phyloP scores from a whole-genome alignment of 2,888 invertebrate species.

The Tanypteryx hageni region DNA sequence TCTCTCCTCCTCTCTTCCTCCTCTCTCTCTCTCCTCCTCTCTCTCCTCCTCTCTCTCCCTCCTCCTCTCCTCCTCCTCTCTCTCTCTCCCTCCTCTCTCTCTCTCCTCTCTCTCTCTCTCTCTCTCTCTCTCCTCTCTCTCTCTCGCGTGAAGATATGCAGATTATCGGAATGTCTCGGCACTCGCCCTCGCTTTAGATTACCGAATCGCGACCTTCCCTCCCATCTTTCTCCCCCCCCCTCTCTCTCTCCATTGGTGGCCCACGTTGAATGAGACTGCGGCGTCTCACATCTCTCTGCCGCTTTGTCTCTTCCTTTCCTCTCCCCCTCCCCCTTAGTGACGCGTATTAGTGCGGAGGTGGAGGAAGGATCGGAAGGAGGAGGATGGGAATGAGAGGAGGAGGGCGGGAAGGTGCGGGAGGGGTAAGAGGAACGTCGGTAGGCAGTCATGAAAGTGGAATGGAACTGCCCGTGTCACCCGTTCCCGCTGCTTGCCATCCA shows the following conservation, averaged over 20 bases:
- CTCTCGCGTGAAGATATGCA: neutral
- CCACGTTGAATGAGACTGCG: neutral
- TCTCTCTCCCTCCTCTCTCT: neutral
- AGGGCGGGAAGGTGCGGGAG: neutral
- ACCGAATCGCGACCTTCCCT: constrained; percentile 21
- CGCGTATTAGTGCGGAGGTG: neutral
- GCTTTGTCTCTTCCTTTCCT: neutral
- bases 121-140: neutral
- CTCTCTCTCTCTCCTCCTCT: neutral
- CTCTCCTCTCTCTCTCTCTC: neutral
- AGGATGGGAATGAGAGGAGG: neutral
- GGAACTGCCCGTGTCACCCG: constrained; percentile 43
- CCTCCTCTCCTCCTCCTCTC: neutral
- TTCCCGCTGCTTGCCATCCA: constrained; percentile 54
- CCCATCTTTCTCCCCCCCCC: neutral
- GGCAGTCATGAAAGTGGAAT: constrained; percentile 46
- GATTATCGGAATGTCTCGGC: neutral
- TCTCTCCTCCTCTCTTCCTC: neutral
- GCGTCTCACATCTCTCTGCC: constrained; percentile 19
- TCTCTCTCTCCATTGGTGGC: constrained; percentile 5
- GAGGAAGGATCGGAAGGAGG: neutral
- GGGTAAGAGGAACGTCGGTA: neutral
- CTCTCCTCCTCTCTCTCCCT: neutral
- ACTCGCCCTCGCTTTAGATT: constrained; percentile 19
- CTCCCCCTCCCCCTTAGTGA: neutral